Evolutionary conservation across 2,888 invertebrate species (phyloP), one percentile per base, ranked within the genome.

Genomic region (Apamea sordens): DNA sequence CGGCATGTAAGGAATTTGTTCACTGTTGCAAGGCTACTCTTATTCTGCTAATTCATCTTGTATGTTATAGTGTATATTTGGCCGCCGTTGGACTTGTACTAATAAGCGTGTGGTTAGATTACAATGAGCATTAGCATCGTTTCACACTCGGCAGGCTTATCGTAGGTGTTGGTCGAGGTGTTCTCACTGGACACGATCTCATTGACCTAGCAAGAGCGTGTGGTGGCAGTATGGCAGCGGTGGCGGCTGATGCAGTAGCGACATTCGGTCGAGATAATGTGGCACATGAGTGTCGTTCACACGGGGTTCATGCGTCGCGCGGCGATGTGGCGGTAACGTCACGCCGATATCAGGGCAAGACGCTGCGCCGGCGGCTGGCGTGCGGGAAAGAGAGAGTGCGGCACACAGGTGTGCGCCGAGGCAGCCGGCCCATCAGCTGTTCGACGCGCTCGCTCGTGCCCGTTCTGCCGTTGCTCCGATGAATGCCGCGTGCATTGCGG

Each of bases 391-490:
- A 95, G 95, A 95, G 95, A 95, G 95, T 94, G 94, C 89, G 79
- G 88, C 87, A 88, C 95, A 96, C 96, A 96, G 96, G 96, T 96
- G 96, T 95, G 95, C 94, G 93, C 82, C 75, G 84, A 88, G 85
- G 89, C 95, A 93, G 94, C 93, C 94, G 94, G 93, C 92, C 87
- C 93, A 94, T 96, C 96, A 96, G 95, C 95, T 96, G 95, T 95
- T 96, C 94, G 90, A 83, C 89, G 85, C 85, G 92, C 92, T 92
- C 91, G 93, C 89, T 94, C 94, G 94, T 95, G 93, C 93, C 93
- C 92, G 88, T 89, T 91, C 91, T 91, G 91, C 89, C 90, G 89
- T 90, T 87, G 88, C 88, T 87, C 87, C 88, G 85, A 87, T 84
- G 91, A 91, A 90, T 89, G 90, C 92, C 92, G 92, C 93, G 91